These are phyloP conservation scores for Thymelicus acteon DNA, from an alignment of 2,888 invertebrate species.

Conservation along the genomic window DNA sequence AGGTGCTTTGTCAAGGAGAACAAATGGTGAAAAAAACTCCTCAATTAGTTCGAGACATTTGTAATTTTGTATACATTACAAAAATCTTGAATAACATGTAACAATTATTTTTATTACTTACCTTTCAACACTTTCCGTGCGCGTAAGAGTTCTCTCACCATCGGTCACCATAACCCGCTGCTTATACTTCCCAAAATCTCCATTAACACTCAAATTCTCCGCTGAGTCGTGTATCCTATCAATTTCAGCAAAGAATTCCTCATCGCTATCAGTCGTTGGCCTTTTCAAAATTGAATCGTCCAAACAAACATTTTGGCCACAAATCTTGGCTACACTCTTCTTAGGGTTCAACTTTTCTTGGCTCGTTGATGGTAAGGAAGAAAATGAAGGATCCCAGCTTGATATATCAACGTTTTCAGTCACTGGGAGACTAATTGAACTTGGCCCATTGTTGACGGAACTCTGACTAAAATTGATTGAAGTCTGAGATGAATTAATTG, in stretches of 20 bases:
- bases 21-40: too few species aligned
- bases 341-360: constrained; percentile 52
- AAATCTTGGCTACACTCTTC: constrained; percentile 70
- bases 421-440: constrained; percentile 31
- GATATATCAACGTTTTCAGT: constrained; percentile 62
- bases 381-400: constrained; percentile 59
- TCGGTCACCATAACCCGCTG: constrained; percentile 65
- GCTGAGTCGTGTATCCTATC: constrained; percentile 54
- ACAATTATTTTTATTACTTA: constrained; percentile 36
- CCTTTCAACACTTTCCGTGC: constrained; percentile 41
- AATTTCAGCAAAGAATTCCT: constrained; percentile 69
- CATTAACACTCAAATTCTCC: constrained; percentile 45
- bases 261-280: constrained; percentile 61
- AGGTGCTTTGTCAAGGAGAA: too few species aligned
- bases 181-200: constrained; percentile 50
- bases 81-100: too few species aligned
- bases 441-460: constrained; percentile 27
- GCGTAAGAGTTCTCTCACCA: constrained; percentile 38
- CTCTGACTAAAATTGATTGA: constrained; percentile 14
- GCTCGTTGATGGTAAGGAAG: constrained; percentile 63
- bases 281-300: constrained; percentile 74
- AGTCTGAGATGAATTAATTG: constrained; percentile 19
- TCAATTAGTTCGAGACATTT: too few species aligned
- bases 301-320: constrained; percentile 79
- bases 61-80: too few species aligned